Conservation (phyloP, 2,797 vertebrate genomes). For the Melanotaenia maccullochi region DNA sequence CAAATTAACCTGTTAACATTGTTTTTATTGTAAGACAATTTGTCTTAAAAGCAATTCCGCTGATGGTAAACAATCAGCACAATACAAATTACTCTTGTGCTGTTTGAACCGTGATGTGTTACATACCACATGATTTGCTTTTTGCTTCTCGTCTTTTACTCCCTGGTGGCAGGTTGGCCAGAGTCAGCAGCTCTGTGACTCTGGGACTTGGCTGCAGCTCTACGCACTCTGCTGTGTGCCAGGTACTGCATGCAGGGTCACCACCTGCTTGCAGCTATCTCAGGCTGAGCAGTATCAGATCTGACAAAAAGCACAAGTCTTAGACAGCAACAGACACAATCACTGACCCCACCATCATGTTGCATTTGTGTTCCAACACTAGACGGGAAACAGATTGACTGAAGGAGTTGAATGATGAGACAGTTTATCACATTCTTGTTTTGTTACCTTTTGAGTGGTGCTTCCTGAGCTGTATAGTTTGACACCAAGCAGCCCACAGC, state of each 20-base stretch:
- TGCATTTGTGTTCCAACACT: neutral
- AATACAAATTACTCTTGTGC: too few species aligned
- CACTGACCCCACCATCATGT: slow-evolving; percentile 5
- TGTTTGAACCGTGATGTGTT: neutral
- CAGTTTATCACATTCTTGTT: neutral
- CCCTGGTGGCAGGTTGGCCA: slow-evolving; percentile 49
- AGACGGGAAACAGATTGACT: slow-evolving; percentile 6
- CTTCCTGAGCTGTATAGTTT: neutral
- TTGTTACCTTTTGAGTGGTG: too few species aligned
- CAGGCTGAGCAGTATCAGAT: slow-evolving; percentile 32
- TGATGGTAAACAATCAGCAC: too few species aligned
- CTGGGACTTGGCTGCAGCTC: slow-evolving; percentile 62
- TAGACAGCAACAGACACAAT: slow-evolving; percentile 35
- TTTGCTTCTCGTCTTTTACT: slow-evolving; percentile 3
- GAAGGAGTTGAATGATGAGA: neutral
- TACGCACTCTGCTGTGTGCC: slow-evolving; percentile 48
- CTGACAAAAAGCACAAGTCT: slow-evolving; percentile 31
- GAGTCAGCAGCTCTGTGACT: slow-evolving; percentile 55
- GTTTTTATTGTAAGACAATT: neutral
- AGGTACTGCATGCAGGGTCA: slow-evolving; percentile 77
- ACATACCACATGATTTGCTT: slow-evolving; percentile 6
- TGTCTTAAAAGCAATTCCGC: neutral
- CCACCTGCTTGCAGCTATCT: slow-evolving; percentile 75
- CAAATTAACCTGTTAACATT: neutral
- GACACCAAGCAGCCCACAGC: neutral